A percentile compares a stretch with the other conserved stretches of the same genome.
Evolutionary conservation across 2,113 vertebrate genomes (phyloP).

Genomic region (Oryzias woworae): DNA sequence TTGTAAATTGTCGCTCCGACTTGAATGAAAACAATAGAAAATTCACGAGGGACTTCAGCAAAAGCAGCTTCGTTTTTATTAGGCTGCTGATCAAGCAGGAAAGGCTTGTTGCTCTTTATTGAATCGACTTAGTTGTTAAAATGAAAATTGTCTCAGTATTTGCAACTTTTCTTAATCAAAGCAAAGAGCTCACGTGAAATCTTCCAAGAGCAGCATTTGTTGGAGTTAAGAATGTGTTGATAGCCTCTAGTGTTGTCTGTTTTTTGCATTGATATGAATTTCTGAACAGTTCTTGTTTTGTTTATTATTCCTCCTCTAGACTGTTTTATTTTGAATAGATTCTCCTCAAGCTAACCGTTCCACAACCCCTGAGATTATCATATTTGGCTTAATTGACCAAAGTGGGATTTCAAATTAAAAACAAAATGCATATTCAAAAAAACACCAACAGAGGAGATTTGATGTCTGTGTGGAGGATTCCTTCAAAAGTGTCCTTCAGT

Average conservation of each 20-base stretch:
- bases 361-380: constrained; percentile 62
- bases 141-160: constrained; percentile 36
- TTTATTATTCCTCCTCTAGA: constrained; percentile 39
- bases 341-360: constrained; percentile 62
- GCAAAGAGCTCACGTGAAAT: constrained; percentile 13
- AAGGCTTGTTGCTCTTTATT: constrained; percentile 40
- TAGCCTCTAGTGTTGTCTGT: constrained; percentile 5
- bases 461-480: constrained; percentile 39
- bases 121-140: constrained; percentile 14
- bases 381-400: constrained; percentile 50
- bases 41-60: constrained; percentile 22
- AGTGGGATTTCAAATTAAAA: constrained; percentile 47
- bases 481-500: constrained; percentile 43
- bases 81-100: constrained; percentile 21
- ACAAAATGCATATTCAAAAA: constrained; percentile 62
- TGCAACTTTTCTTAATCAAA: constrained; percentile 40
- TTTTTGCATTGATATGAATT: constrained; percentile 28
- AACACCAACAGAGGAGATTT: constrained; percentile 31
- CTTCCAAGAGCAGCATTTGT: neutral
- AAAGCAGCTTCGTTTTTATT: constrained; percentile 14
- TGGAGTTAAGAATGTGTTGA: no score
- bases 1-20: no score
- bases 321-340: constrained; percentile 23
- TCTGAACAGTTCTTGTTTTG: constrained; percentile 12
- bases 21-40: constrained; percentile 2